phyloP scores from a whole-genome alignment of 2,113 vertebrate species.

The Hiodon alosoides region DNA sequence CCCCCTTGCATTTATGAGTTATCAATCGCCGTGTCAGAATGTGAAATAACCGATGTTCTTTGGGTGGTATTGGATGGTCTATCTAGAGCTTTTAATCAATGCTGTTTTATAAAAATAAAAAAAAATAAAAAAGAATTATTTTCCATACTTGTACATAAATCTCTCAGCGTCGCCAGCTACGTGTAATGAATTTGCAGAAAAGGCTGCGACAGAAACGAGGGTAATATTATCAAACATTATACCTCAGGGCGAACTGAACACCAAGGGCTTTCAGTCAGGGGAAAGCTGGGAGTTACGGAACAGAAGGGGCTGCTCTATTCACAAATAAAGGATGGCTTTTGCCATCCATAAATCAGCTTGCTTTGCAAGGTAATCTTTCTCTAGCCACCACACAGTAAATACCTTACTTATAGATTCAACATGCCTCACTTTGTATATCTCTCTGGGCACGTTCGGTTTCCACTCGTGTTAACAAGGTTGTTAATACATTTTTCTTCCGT shows the following conservation, averaged over 20 bases:
- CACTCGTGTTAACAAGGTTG: conserved; percentile 62
- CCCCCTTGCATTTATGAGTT: conserved; percentile 94
- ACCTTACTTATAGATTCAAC: conserved; percentile 56
- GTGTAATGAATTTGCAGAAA: conserved; percentile 87
- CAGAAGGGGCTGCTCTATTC: conserved; percentile 67
- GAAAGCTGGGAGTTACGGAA: conserved; percentile 72
- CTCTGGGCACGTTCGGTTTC: conserved; percentile 49
- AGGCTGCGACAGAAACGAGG: conserved; percentile 87
- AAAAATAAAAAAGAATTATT: conserved; percentile 51
- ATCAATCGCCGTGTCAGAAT: conserved; percentile 99
- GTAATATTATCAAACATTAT: conserved; percentile 98
- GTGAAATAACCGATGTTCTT: conserved; percentile 99
- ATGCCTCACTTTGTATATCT: conserved; percentile 44
- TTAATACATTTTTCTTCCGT: conserved; percentile 67
- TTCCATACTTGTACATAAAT: conserved; percentile 94
- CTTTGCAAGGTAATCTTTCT: conserved; percentile 80
- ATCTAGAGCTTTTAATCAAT: conserved; percentile 99
- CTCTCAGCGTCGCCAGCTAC: conserved; percentile 80
- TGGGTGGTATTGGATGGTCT: conserved; percentile 94
- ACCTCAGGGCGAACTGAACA: conserved; percentile 87
- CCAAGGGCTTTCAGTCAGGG: conserved; percentile 85
- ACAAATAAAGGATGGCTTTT: conserved; percentile 81
- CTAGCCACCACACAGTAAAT: conserved; percentile 77
- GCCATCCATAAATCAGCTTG: conserved; percentile 88
- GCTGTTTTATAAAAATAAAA: conserved; percentile 77